Conservation (phyloP, 2,888 invertebrate species). For the Drosophila quasianomalipes region DNA sequence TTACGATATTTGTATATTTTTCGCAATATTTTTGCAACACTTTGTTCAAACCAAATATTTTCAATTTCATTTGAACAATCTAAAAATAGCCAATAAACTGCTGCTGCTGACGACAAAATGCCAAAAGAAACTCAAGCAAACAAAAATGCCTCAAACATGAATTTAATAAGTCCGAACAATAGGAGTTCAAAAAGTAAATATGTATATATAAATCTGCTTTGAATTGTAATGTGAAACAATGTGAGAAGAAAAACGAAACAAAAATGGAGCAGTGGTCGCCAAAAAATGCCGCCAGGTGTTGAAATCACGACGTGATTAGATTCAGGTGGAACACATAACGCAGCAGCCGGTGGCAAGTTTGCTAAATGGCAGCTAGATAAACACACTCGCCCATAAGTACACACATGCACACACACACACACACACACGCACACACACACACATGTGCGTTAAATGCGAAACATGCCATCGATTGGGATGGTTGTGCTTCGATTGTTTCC, state of each 20-base stretch:
- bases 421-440: background rate
- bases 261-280: constrained; percentile 35
- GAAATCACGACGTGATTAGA: constrained; percentile 63
- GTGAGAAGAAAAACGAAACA: background rate
- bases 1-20: constrained; percentile 20
- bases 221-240: constrained; percentile 17
- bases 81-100: constrained; percentile 37
- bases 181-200: background rate
- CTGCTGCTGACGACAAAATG: constrained; percentile 39
- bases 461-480: constrained; percentile 29
- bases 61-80: constrained; percentile 21
- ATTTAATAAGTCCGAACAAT: constrained; percentile 24
- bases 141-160: constrained; percentile 12
- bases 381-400: constrained; percentile 15
- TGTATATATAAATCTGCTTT: background rate
- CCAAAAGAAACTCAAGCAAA: constrained; percentile 3
- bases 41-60: constrained; percentile 32
- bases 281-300: constrained; percentile 69
- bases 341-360: constrained; percentile 24
- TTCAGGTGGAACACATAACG: constrained; percentile 28
- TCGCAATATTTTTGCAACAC: constrained; percentile 18
- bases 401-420: constrained; percentile 6
- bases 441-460: constrained; percentile 9
- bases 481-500: constrained; percentile 40
- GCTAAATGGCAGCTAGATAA: constrained; percentile 43